Evolutionary conservation across 2,888 invertebrate species (phyloP), one percentile per base, ranked within the genome.

Genomic region (Dilophus febrilis): DNA sequence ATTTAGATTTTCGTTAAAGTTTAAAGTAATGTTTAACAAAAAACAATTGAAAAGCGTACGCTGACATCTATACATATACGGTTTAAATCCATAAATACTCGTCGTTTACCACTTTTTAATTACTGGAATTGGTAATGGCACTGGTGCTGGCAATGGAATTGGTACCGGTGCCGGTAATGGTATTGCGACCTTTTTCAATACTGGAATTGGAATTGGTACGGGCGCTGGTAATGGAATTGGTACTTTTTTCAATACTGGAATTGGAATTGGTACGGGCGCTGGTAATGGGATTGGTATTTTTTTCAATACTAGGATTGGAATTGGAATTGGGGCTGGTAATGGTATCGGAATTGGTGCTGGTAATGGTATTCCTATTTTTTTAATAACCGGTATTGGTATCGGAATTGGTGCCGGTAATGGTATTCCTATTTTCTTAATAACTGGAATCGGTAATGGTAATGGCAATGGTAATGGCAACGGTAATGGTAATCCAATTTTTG

Each of bases 401-500:
- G 36, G 36, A 7, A 11, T 11, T 16, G 14, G 11, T 29, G 18
- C 18, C 17, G 32, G 14, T 30, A 31, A 3, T 32, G 38, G 38
- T 17, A 32, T 22, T 16, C 3, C 31, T 1, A 19, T 14, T 8
- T 18, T 29, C 28, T 38, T 38, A 22, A 31, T 12, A 18, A 22
- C 31, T 26, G 27, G 36, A 12, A 36, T 22, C 5, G 17, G 10
- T 10, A 36, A 13, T 26, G 10, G 28, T 27, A 28, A 32, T 32
- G 22, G 31, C 4, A 33, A 35, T 27, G 32, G 22, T 39, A 11
- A 18, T 34, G 12, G 12, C 39, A 14, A 42, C 42, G 22, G 22
- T 22, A 22, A 22, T 22, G 22, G 22, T 22, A 22, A 4, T 22
- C 22, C 42, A 14, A 42, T 35, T 3, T 37, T 40, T 17, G 17